Percentiles rank a stretch among this genome's conserved stretches.
These are phyloP conservation scores for Drosophila lacteicornis DNA, from an alignment of 1,140 invertebrate species.

Conservation along the genomic window DNA sequence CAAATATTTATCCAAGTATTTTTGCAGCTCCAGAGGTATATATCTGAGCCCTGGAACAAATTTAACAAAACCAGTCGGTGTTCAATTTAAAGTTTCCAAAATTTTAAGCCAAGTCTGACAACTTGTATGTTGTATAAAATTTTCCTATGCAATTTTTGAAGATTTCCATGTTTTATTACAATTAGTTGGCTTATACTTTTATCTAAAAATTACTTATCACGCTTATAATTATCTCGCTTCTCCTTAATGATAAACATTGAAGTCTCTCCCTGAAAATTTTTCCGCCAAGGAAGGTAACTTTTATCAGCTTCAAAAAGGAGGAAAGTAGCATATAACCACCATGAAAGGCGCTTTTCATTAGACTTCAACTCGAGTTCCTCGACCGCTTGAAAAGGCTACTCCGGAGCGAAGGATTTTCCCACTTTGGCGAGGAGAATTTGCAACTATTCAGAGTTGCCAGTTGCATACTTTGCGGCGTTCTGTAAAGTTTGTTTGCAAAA, in stretches of 20 bases:
- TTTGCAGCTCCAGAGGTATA: no score
- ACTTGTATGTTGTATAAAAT: not conserved
- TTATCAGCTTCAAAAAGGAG: constrained; percentile 19
- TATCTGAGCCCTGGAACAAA: no score
- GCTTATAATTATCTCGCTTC: not conserved
- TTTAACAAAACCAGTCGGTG: no score
- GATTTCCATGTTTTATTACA: not conserved
- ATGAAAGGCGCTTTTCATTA: constrained; percentile 30
- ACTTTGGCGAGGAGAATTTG: constrained; percentile 18
- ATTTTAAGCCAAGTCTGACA: no score
- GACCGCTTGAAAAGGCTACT: constrained; percentile 11
- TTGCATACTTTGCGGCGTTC: constrained; percentile 57
- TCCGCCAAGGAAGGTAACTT: constrained; percentile 34
- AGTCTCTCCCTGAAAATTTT: constrained; percentile 49
- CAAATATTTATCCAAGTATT: no score
- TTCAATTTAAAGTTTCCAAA: no score
- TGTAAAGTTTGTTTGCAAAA: constrained; percentile 53
- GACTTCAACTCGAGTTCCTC: constrained; percentile 2
- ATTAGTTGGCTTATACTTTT: not conserved
- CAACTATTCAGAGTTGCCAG: constrained; percentile 47
- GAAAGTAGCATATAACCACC: constrained; percentile 31
- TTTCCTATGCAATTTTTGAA: not conserved
- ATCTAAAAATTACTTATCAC: not conserved
- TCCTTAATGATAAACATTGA: constrained; percentile 6
- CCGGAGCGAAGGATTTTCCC: constrained; percentile 10